Evolutionary conservation across 2,888 invertebrate genomes (phyloP), one percentile per base, ranked within the genome.

Genomic region (Cartodere bifasciata): DNA sequence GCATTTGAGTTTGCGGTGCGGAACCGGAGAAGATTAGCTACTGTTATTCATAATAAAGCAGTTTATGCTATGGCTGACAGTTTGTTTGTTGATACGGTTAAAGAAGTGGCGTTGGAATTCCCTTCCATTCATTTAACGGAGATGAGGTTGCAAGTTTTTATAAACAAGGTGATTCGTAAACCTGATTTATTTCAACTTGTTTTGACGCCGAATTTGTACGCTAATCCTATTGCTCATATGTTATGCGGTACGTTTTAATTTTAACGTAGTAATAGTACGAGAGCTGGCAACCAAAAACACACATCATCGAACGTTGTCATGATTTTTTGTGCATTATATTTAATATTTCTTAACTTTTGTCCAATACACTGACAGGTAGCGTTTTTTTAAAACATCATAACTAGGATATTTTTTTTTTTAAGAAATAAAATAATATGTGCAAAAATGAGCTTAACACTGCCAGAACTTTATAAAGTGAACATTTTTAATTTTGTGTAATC

Each of bases 31-130:
- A 70, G 68, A 47, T 72, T 70, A 48, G 64, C 75, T 11, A 74
- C 73, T 1, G 67, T 70, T 7, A 65, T 76, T 5, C 75, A 76
- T 51, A 76, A 75, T 69, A 49, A 72, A 68, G 44, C 71, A 68
- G 70, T 54, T 29, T 51, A 51, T 48, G 43, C 40, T 36, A 42
- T 54, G 22, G 43, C 54, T 1, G 56, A 58, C 34, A 55, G 57
- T 4, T 39, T 58, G 11, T 60, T 60, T 37, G 34, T 56, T 20
- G 41, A 48, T 23, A 48, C 48, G 3, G 45, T 48, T 4, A 37
- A 40, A 35, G 38, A 49, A 2, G 41, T 55, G 7, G 47, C 48
- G 10, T 45, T 46, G 26, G 28, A 44, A 1, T 55, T 50, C 34
- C 52, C 53, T 3, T 43, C 53, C 11, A 46, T 58, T 13, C 25